Evolutionary conservation across 2,888 invertebrate species (phyloP).

Genomic region (Drosophila differens): DNA sequence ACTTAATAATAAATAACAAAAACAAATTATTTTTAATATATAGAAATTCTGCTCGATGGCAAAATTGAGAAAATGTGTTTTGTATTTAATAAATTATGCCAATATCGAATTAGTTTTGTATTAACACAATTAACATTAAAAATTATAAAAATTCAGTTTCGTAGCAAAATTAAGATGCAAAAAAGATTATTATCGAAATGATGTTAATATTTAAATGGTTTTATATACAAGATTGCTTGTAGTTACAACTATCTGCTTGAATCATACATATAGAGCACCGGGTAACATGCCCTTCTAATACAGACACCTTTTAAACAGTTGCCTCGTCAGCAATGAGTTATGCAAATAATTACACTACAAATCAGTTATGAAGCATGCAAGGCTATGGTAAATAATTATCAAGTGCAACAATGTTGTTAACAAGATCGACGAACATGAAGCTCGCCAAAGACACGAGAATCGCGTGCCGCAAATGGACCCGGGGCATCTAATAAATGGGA

Average conservation of each 20-base stretch:
- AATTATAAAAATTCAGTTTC: not conserved
- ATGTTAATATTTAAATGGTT: not conserved
- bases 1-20: not conserved
- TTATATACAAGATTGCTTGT: not conserved
- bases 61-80: not conserved
- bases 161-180: not conserved
- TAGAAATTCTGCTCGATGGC: not conserved
- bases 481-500: slow-evolving; percentile 51
- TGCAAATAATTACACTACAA: not conserved
- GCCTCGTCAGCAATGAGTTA: not conserved
- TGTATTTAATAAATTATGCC: not conserved
- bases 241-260: not conserved
- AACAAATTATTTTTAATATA: fast-evolving
- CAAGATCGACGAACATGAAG: slow-evolving; percentile 32
- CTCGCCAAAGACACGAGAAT: slow-evolving; percentile 43
- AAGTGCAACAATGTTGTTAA: slow-evolving; percentile 47
- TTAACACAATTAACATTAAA: not conserved
- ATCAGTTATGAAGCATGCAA: not conserved
- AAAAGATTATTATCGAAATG: not conserved
- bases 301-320: not conserved
- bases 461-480: slow-evolving; percentile 40
- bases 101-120: not conserved
- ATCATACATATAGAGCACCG: not conserved
- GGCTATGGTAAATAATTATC: slow-evolving; percentile 11
- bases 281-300: not conserved